Base-by-base conservation (phyloP, 2,888 invertebrate species). In the Harpagoxenus sublaevis region DNA sequence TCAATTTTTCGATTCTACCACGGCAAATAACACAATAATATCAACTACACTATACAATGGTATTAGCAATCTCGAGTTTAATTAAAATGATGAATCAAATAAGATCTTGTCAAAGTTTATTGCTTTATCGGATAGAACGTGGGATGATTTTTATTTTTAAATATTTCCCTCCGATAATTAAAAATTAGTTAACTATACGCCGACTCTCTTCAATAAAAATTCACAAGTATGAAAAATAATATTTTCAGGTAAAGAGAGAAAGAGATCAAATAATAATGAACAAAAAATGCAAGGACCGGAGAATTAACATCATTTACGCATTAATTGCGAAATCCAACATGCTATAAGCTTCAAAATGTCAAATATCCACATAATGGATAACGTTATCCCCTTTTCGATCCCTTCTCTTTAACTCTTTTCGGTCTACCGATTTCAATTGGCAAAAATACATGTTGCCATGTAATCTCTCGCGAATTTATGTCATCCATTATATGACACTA, bases 361-460 rank as follows among this genome's bases (percentile, higher is more conserved):
- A 18, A 65, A 42, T 55, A 42, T n/a, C 12, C 9, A 23, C 35
- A 5, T 31, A 28, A 78, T 45, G 28, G 3, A 66, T 55, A 78
- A 66, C 28, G 10, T 23, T 39, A 12, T 77, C 12, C 9, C 12
- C n/a, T 62, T 62, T 31, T 48, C 15, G 4, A 35, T 63, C 15
- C 15, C 1, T 62, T 62, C 35, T 15, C 48, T 62, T 77, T 55
- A 53, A n/a, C 2, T 31, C 4, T 78, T 55, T 53, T n/a, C 28
- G n/a, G 28, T 55, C 15, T 42, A 68, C 9, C 42, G 31, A 78
- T 68, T 42, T 68, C 31, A 42, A 55, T 55, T 42, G 63, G 15
- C 51, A 51, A 48, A 5, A 35, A 28, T 23, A 39, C 18, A 31
- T 12, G 23, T 23, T 23, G 23, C 0, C 23, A 23, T 23, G 0